Percentiles rank a stretch among this genome's conserved stretches.
These are phyloP conservation scores for Drosophila setosimentum DNA, from an alignment of 2,888 invertebrate species.

Conservation along the genomic window DNA sequence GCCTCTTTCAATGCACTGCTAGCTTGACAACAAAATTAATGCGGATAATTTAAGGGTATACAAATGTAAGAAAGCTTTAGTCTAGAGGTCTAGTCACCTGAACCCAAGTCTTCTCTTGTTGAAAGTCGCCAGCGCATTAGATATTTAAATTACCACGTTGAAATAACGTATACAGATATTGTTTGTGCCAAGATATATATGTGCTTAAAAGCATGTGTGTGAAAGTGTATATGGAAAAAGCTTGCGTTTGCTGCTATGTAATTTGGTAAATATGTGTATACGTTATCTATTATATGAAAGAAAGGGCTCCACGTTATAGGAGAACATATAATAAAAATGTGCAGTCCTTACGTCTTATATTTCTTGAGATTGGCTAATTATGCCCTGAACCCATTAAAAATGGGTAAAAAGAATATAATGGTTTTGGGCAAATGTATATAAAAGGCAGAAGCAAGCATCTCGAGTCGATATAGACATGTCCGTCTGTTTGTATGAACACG, in stretches of 20 bases:
- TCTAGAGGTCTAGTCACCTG: not conserved
- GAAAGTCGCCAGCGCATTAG: not conserved
- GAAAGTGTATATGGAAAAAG: not conserved
- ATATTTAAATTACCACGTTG: not conserved
- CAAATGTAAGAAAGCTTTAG: not conserved
- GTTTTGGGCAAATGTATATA: no score
- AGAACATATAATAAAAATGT: not conserved
- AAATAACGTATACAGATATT: no score
- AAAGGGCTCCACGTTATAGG: not conserved
- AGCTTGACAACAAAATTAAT: not conserved
- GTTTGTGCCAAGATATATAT: not conserved
- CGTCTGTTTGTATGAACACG: no score
- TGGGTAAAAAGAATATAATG: no score
- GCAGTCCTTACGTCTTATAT: not conserved
- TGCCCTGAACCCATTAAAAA: no score
- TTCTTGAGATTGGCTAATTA: not conserved
- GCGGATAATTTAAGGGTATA: not conserved
- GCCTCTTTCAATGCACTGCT: not conserved
- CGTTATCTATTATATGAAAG: not conserved
- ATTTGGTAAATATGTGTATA: not conserved
- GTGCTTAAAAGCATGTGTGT: not conserved
- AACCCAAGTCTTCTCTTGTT: not conserved
- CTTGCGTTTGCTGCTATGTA: not conserved
- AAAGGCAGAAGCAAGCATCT: no score
- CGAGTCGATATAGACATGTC: no score